Base-by-base conservation (phyloP, 2,888 invertebrate species). In the Myathropa florea region DNA sequence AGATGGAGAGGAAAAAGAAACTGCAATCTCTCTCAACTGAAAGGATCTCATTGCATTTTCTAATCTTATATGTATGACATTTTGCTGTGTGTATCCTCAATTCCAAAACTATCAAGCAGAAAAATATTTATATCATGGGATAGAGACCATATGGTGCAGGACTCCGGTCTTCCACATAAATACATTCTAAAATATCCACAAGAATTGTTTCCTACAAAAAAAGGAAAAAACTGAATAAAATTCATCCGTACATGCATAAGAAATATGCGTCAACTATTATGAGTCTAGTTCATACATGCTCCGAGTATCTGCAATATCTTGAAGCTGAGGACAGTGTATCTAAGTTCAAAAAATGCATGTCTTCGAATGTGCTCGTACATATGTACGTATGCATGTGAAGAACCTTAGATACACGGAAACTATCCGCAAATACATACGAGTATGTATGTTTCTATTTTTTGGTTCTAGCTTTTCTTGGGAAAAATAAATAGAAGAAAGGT, bases 391-490 rank as follows among this genome's bases (percentile, higher is more conserved):
- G 46, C 12, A 33, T 33, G 33, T 85, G 68, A 63, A 71, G 59
- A 64, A 72, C 68, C 72, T 73, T 63, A 68, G 77, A 80, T 84
- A 71, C 57, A 46, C 18, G 46, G 65, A 67, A 83, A 78, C 83
- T 78, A 79, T 79, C 65, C 83, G 70, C 78, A 86, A 78, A 75
- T 79, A 75, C 73, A 70, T 55, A 64, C n/a, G n/a, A n/a, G n/a
- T 12, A 46, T 63, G n/a, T n/a, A n/a, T 71, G 12, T 46, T 14
- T 21, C 14, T 24, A 24, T 10, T 21, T 57, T 65, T 73, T 64
- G 71, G 28, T 46, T 78, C 65, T 61, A 30, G 24, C 28, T 1
- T 70, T 65, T 60, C 67, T 55, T 30, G 36, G 53, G 53, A 55
- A 84, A 72, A 67, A 65, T 23, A 71, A 36, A 64, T 18, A 53